Evolutionary conservation across 2,113 vertebrate genomes (phyloP).

Genomic region (Chelonoidis abingdonii): DNA sequence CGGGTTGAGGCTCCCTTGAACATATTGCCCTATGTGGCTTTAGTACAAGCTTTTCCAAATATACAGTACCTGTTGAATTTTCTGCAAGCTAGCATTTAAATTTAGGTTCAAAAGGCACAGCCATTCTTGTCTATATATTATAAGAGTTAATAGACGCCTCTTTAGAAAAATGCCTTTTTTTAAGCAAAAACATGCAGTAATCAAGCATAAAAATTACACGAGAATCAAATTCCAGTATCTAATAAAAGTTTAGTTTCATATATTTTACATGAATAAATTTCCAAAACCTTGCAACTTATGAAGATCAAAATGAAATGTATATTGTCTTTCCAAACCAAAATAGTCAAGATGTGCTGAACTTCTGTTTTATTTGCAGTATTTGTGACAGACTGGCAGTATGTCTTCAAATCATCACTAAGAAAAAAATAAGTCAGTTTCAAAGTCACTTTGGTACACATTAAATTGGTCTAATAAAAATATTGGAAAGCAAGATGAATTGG

Average conservation of each 20-base stretch:
- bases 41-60: neutral
- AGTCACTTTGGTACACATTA: conserved; percentile 99
- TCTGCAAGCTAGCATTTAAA: neutral
- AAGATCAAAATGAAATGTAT: conserved; percentile 46
- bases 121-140: neutral
- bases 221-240: conserved; percentile 7
- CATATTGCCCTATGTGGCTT: neutral
- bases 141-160: conserved; percentile 5
- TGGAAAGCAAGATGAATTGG: conserved; percentile 89
- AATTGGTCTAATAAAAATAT: conserved; percentile 83
- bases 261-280: conserved; percentile 30
- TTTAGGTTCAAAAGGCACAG: neutral
- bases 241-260: neutral
- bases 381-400: conserved; percentile 89
- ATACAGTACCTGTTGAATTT: neutral
- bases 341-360: conserved; percentile 76
- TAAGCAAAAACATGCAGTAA: neutral
- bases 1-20: neutral
- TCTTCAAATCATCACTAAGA: conserved; percentile 88
- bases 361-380: conserved; percentile 90
- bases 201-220: conserved; percentile 18
- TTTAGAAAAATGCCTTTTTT: conserved; percentile 73
- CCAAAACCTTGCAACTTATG: neutral
- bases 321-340: conserved; percentile 59
- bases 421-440: conserved; percentile 94